Evolutionary conservation across 2,113 vertebrate species (phyloP).

Genomic region (Romanogobio albipinnatus): DNA sequence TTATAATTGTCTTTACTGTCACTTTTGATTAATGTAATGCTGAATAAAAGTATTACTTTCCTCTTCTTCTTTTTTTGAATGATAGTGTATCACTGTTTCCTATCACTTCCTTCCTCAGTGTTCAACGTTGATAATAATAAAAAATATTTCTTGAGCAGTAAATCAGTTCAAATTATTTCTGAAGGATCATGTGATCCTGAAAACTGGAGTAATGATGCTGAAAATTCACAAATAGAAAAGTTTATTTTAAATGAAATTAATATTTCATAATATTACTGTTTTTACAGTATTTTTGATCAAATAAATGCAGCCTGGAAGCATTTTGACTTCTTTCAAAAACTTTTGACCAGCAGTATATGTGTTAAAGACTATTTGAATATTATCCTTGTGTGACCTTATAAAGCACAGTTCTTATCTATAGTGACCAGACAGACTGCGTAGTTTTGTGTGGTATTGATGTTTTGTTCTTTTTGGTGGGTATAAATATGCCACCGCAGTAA

Average conservation of each 20-base stretch:
- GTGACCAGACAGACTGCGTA: background rate
- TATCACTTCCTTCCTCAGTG: too few relatives aligned
- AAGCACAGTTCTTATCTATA: background rate
- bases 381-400: background rate
- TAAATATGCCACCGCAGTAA: slow-evolving; percentile 39
- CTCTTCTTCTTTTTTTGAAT: too few relatives aligned
- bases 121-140: background rate
- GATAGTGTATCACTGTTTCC: too few relatives aligned
- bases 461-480: slow-evolving; percentile 34
- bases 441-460: background rate
- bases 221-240: background rate
- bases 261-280: background rate
- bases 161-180: background rate
- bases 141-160: background rate
- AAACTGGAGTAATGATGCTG: background rate
- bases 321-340: background rate
- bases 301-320: background rate
- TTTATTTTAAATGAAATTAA: background rate
- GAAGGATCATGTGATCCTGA: background rate
- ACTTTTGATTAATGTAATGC: background rate
- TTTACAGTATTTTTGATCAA: background rate
- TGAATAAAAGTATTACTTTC: background rate
- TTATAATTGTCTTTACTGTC: background rate
- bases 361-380: background rate
- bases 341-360: background rate